Evolutionary conservation across 2,888 invertebrate genomes (phyloP).

Genomic region (Loripinus fragilis): DNA sequence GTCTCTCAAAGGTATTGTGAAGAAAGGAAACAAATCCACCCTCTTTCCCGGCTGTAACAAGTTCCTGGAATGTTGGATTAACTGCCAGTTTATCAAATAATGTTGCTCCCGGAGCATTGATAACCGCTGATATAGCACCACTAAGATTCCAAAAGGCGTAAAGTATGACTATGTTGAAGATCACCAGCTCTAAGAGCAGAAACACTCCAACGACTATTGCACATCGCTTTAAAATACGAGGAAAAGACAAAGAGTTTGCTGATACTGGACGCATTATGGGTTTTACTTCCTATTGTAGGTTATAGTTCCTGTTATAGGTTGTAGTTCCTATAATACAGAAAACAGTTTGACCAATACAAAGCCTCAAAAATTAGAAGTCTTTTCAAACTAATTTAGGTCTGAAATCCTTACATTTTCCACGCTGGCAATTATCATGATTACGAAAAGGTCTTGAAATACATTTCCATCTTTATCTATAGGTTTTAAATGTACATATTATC

Average conservation of each 20-base stretch:
- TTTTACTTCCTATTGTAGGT: no score
- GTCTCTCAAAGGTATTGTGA: slow-evolving; percentile 68
- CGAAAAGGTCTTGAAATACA: no score
- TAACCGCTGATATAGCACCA: slow-evolving; percentile 41
- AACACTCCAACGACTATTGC: slow-evolving; percentile 40
- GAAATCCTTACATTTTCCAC: no score
- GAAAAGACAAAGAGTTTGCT: slow-evolving; percentile 25
- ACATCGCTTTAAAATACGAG: slow-evolving; percentile 32
- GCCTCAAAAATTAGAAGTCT: no score
- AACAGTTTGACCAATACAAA: no score
- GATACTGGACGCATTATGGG: not conserved
- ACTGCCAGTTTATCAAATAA: slow-evolving; percentile 60
- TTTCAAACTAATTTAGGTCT: no score
- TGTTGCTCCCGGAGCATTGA: slow-evolving; percentile 39
- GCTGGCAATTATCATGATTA: no score
- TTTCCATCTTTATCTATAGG: no score
- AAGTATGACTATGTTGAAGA: slow-evolving; percentile 61
- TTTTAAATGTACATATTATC: no score
- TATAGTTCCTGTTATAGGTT: no score
- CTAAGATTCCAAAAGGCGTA: slow-evolving; percentile 45
- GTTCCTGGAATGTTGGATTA: slow-evolving; percentile 39
- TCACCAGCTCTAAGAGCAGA: slow-evolving; percentile 60
- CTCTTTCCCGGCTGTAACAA: slow-evolving; percentile 64
- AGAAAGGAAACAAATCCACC: slow-evolving; percentile 66
- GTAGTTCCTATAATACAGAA: no score